These are phyloP conservation scores for Esox niger DNA, from an alignment of 2,113 vertebrate species.

Conservation along the genomic window DNA sequence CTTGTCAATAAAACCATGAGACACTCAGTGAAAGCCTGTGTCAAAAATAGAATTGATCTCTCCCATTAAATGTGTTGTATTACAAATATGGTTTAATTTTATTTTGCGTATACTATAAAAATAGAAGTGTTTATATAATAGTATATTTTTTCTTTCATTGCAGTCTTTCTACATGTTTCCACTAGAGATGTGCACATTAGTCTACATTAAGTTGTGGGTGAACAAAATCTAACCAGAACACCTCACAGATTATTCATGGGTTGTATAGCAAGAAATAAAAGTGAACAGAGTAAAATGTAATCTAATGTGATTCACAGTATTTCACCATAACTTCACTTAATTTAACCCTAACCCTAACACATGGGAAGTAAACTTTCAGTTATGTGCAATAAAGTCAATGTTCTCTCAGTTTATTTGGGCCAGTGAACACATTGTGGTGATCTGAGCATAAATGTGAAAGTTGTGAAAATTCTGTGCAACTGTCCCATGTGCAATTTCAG, in stretches of 20 bases:
- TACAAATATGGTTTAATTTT: slow-evolving; percentile 55
- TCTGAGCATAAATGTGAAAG: no score
- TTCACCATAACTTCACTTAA: no score
- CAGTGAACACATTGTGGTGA: no score
- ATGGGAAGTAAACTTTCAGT: slow-evolving; percentile 38
- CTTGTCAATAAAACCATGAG: slow-evolving; percentile 44
- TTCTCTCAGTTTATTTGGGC: no score
- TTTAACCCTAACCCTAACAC: no score
- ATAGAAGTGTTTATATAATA: slow-evolving; percentile 67
- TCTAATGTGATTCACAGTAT: no score
- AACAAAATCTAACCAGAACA: slow-evolving; percentile 22
- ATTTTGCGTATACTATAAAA: slow-evolving; percentile 64
- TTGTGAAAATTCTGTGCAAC: no score
- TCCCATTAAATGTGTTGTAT: slow-evolving; percentile 42
- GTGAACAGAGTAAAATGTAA: slow-evolving; percentile 24
- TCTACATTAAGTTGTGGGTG: slow-evolving; percentile 25
- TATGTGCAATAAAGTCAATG: no score
- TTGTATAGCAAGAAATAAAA: slow-evolving; percentile 2
- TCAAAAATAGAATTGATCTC: slow-evolving; percentile 64
- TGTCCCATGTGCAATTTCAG: no score
- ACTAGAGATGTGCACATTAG: slow-evolving; percentile 32
- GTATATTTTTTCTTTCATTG: slow-evolving; percentile 43
- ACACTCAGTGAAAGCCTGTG: slow-evolving; percentile 63
- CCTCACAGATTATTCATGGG: slow-evolving; percentile 25
- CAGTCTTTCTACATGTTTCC: slow-evolving; percentile 18